Base-by-base conservation (phyloP, 2,113 vertebrate genomes). In the Corythaixoides concolor region DNA sequence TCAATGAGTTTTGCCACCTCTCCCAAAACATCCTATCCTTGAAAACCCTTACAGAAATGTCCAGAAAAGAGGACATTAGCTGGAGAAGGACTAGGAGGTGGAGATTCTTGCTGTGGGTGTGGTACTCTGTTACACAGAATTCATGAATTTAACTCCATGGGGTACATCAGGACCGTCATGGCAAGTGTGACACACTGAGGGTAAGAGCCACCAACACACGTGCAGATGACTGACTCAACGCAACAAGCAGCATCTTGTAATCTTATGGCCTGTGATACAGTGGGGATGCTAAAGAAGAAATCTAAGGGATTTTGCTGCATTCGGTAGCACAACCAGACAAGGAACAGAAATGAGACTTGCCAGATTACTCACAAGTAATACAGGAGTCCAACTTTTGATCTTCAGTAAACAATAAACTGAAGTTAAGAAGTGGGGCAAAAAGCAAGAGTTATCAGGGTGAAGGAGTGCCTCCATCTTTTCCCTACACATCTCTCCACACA, bases 311-410 rank as follows among this genome's bases (percentile, higher is more conserved):
- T 41, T 12, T 37, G 58, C 45, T 70, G 9, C 1, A 1, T 17
- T 32, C 28, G 62, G 32, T 30, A 67, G 24, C 9, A 49, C 1
- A 3, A 50, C 8, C 18, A 30, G 56, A 78, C 14, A 52, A 86
- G 37, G 11, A 79, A 88, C 3, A 53, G 50, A 33, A 73, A 49
- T 0, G 0, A 83, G 22, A 76, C 0, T 32, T 32, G 15, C 6
- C 32, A 50, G 43, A 9, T 50, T 59, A 86, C 22, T 41, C 39
- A 86, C 15, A 45, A 89, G 11, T n/a, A 74, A 74, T 33, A 68
- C 28, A 78, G 17, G 10, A 88, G 89, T 67, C 23, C 21, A 89
- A 62, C 11, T 86, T 70, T 23, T 70, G 17, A 62, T 53, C 33
- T 62, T 33, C 17, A 69, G 16, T 30, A 55, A 76, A 72, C 7